phyloP scores from a whole-genome alignment of 30 jellyfish, hydroid and myxozoan genomes.

The Morbakka virulenta region DNA sequence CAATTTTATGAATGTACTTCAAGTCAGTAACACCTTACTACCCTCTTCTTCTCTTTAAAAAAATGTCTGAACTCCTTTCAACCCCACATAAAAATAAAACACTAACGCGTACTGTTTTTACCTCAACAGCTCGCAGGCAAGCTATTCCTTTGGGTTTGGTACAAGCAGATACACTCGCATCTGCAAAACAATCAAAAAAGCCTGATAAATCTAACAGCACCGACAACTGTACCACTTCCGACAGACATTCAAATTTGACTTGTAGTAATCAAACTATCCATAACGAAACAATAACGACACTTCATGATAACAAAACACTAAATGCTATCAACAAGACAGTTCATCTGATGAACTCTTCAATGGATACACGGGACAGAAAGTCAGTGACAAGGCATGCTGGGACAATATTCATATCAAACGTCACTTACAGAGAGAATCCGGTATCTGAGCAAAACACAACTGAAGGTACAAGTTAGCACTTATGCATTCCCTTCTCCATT shows the following conservation, averaged over 20 bases:
- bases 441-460: not conserved
- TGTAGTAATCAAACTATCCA: not conserved
- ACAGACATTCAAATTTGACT: conserved; percentile 4
- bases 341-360: conserved; percentile 11
- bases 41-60: too few species aligned
- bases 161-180: conserved; percentile 84
- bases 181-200: conserved; percentile 68
- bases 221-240: conserved; percentile 17
- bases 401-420: not conserved
- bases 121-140: conserved; percentile 59
- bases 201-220: conserved; percentile 44
- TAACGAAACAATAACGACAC: conserved; percentile 40
- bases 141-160: conserved; percentile 95
- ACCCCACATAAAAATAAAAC: too few species aligned
- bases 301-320: conserved; percentile 34
- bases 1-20: too few species aligned
- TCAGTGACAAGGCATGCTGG: not conserved
- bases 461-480: not conserved
- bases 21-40: too few species aligned
- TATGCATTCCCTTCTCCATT: too few species aligned
- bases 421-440: not conserved
- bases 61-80: too few species aligned
- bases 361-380: not conserved
- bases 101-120: too few species aligned
- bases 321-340: conserved; percentile 32